Evolutionary conservation across 2,113 vertebrate genomes (phyloP), one percentile per base, ranked within the genome.

Genomic region (Pampusana beccarii): DNA sequence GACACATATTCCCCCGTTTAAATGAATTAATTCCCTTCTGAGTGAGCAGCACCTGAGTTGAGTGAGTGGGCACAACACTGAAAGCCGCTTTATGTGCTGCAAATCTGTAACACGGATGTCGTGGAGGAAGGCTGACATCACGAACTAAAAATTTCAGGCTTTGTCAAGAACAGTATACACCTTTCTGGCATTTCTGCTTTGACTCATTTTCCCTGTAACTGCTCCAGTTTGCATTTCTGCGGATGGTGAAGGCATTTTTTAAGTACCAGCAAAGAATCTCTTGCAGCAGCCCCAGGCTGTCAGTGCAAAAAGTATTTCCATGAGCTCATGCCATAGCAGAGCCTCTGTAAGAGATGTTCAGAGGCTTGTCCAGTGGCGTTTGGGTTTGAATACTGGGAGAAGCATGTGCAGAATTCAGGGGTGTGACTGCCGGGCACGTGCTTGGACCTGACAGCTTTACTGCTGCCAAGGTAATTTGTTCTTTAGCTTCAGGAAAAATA

Each of bases 381-480:
- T 16, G 67, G n/a, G 60, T 16, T 92, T 97, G 95, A 96, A 93
- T 96, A 96, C 36, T 0, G 25, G 10, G 80, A 58, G 60, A 96
- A 91, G 67, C 94, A 96, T 74, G 67, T 57, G 72, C 88, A 96
- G 95, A 97, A 97, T 92, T 82, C 66, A 25, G 74, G 83, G 88
- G 85, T 28, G 95, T 44, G 93, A 24, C 78, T 65, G 16, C 48
- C 4, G 77, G 54, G 66, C 7, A 46, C 11, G 11, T 16, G 80
- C 77, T 36, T 34, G 86, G 65, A 29, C 53, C 82, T 26, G 80
- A 5, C 0, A 8, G 15, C 60, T 80, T 53, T 0, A 31, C 62
- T 56, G 44, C 67, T 0, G 6, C 23, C 11, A 34, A 70, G 77
- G 20, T 40, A 5, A 54, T 93, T 90, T 83, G 31, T 95, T 77